Percentiles rank a stretch among this genome's conserved stretches.
Conservation (phyloP, 2,888 invertebrate genomes). For the Trichogramma evanescens region DNA sequence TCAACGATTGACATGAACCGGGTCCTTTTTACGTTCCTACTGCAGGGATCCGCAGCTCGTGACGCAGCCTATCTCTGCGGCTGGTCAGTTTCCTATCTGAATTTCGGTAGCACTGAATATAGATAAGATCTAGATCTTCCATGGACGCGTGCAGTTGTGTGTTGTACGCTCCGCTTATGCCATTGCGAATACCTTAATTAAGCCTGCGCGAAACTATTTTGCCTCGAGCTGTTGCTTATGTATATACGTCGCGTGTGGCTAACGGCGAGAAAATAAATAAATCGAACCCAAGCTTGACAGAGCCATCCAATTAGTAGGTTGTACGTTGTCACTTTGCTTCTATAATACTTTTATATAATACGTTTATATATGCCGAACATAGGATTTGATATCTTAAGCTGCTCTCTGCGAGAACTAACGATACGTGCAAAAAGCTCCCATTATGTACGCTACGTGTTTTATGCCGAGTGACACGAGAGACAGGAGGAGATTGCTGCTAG, state of each 20-base stretch:
- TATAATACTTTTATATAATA: slow-evolving; percentile 16
- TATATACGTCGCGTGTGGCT: neutral
- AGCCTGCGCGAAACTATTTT: slow-evolving; percentile 5
- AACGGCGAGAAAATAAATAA: slow-evolving; percentile 21
- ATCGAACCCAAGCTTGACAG: slow-evolving; percentile 12
- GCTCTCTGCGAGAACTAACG: neutral
- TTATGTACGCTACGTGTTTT: neutral
- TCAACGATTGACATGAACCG: no score
- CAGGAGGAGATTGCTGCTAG: neutral
- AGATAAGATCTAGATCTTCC: slow-evolving; percentile 11
- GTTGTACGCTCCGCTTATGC: neutral
- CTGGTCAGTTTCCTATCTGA: slow-evolving; percentile 1
- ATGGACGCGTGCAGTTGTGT: neutral
- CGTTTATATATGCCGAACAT: neutral
- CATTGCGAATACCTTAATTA: slow-evolving; percentile 14
- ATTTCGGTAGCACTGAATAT: slow-evolving; percentile 8
- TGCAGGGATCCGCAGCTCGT: neutral
- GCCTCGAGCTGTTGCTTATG: neutral
- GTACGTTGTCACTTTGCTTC: slow-evolving; percentile 19
- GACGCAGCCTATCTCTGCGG: no score
- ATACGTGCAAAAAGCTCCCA: neutral
- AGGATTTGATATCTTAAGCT: slow-evolving; percentile 16
- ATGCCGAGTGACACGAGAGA: neutral
- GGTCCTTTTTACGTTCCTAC: neutral
- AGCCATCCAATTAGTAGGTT: slow-evolving; percentile 23